Base-by-base conservation (phyloP, 2,797 vertebrate species). In the Manis crassicaudata region DNA sequence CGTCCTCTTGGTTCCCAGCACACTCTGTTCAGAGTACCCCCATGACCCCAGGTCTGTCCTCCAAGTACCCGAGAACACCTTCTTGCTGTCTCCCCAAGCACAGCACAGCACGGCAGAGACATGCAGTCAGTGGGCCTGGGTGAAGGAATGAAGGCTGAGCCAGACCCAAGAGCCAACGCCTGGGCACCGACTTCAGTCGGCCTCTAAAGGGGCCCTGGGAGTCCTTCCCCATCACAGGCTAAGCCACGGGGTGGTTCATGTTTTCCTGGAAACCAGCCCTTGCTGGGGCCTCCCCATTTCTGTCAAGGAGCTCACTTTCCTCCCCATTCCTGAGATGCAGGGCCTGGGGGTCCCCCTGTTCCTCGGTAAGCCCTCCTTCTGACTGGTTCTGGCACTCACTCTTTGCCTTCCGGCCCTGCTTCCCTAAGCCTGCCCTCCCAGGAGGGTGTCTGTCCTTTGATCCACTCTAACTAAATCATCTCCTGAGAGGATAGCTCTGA, bases 21-120 rank as follows among this genome's bases (percentile, higher is more conserved):
- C 2, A 2, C 11, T 17, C 32, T 32, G 82, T 65, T 73, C 54
- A 12, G 65, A 18, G 50, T 40, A 9, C 40, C 52, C 87, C 14
- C 10, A 6, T 6, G 13, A 32, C 29, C 23, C 56, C 56, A 0
- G 0, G 0, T 25, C 25, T 35, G 62, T 37, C 50, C 40, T 56
- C 58, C 35, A 27, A 1, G 20, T 17, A 8, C 67, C 80, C 0
- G 2, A 5, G 37, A 60, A 29, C 68, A 27, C 6, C 23, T 54
- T 16, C 2, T n/a, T 75, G 46, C 60, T 6, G 0, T 25, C 27
- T 70, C 60, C 21, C 5, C 29, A 5, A 14, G 0, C 40, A 70
- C 60, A 25, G 46, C 40, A 8, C 20, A 3, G 11, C 76, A 88
- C 6, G 6, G 27, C 86, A 21, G 17, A 6, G 32, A 40, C 14